Evolutionary conservation across 2,113 vertebrate species (phyloP).

Genomic region (Sakesphorus luctuosus): DNA sequence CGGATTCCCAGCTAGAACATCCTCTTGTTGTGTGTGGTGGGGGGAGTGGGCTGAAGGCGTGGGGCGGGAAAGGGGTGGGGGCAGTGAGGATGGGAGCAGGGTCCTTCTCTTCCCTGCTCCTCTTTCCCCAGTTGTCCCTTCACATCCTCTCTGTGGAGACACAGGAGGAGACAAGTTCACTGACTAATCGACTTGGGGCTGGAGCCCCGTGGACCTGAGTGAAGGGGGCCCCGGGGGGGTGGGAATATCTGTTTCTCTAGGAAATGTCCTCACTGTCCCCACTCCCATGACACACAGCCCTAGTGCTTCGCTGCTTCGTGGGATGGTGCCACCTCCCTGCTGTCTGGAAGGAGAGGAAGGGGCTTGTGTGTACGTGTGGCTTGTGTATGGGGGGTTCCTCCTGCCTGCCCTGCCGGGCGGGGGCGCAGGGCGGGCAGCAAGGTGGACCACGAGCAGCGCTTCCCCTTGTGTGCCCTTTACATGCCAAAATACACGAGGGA

Average conservation of each 20-base stretch:
- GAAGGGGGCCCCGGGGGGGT: neutral
- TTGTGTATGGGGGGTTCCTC: constrained; percentile 9
- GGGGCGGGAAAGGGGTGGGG: neutral
- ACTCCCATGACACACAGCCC: neutral
- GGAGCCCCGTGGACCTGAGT: constrained; percentile 38
- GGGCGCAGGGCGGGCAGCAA: neutral
- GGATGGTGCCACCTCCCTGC: constrained; percentile 5
- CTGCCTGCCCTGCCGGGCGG: neutral
- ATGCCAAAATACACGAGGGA: constrained; percentile 66
- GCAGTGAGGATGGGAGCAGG: constrained; percentile 15
- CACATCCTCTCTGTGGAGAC: neutral
- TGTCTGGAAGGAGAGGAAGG: neutral
- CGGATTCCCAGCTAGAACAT: constrained; percentile 86
- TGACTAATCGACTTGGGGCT: neutral
- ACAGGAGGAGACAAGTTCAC: neutral
- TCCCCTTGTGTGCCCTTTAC: constrained; percentile 20
- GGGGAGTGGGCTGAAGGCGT: constrained; percentile 6
- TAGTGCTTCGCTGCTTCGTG: constrained; percentile 63
- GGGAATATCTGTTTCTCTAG: constrained; percentile 37
- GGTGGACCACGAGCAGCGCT: neutral
- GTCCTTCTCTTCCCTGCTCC: neutral
- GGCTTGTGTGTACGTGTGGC: constrained; percentile 37
- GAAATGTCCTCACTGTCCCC: constrained; percentile 19
- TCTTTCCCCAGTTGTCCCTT: neutral
- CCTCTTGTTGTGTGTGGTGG: neutral